Evolutionary conservation across 2,797 vertebrate species (phyloP), one percentile per base, ranked within the genome.

Genomic region (Remorina albescens): DNA sequence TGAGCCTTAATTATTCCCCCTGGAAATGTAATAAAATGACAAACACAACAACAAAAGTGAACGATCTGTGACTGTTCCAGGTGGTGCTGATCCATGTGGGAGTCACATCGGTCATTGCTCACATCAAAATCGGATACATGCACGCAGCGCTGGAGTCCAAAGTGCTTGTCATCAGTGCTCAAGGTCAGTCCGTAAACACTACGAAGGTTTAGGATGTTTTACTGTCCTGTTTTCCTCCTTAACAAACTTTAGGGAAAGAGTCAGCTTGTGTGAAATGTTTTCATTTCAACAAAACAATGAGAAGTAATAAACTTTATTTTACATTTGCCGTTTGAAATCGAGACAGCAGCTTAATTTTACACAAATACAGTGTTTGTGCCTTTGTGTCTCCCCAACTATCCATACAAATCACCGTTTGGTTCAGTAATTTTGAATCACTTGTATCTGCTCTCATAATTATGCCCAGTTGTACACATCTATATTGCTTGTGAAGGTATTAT

Each of bases 141-240:
- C 94, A 95, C 1, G 94, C 93, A 30, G 94, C 94, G 0, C 76
- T 95, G 74, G 95, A 95, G 84, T 91, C 95, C 44, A 93, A 94
- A 85, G 93, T 94, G 53, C 85, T 91, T 15, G 94, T 95, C 13
- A 75, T 94, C 74, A 94, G 91, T 42, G 92, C 92, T 60, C 93
- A 94, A 92, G 94, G 95, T 95, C 74, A 82, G 86, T 75, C 12
- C 50, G 28, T 41, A 55, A n/a, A 5, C 6, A 44, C n/a, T n/a
- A n/a, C n/a, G n/a, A n/a, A n/a, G n/a, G n/a, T n/a, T n/a, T 25
- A 67, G 1, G 10, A 18, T 15, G n/a, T 36, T 61, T 25, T 6
- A 62, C 21, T 18, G 3, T 2, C n/a, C 11, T 53, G n/a, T 57
- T 65, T 51, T 18, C 37, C n/a, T 25, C 5, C 5, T 46, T n/a